Conservation (phyloP, 2,113 vertebrate species). For the Prionailurus viverrinus region DNA sequence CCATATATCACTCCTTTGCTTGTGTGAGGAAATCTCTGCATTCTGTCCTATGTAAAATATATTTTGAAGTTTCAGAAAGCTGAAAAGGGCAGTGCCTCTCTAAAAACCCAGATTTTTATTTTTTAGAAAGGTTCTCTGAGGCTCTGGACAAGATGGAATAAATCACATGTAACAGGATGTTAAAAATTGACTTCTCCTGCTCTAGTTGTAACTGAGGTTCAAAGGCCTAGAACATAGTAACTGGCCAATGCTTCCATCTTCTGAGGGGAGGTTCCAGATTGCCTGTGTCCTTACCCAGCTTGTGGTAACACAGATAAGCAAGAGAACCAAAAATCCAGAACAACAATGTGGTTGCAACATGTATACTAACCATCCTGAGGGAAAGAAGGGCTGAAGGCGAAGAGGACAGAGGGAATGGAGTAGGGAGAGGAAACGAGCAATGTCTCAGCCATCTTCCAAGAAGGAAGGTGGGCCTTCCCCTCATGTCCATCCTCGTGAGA, state of each 20-base stretch:
- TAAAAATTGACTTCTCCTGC: not conserved
- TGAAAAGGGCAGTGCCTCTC: not conserved
- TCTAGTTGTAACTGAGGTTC: not conserved
- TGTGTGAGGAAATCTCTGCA: not conserved
- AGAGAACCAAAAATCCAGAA: not conserved
- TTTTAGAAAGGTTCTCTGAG: not conserved
- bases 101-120: not conserved
- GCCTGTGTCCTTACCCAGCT: not conserved
- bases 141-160: not conserved
- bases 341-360: not conserved
- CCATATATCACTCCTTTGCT: not conserved
- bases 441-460: not conserved
- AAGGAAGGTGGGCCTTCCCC: not conserved
- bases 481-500: not conserved
- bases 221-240: not conserved
- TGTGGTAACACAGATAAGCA: not conserved
- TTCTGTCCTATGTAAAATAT: not conserved
- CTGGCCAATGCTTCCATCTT: not conserved
- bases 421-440: not conserved
- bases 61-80: not conserved
- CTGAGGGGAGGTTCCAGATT: not conserved
- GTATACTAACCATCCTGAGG: not conserved
- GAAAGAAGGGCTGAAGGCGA: not conserved
- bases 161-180: not conserved
- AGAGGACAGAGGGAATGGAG: not conserved